Percentiles rank a stretch among this genome's conserved stretches.
phyloP scores from a whole-genome alignment of 2,888 invertebrate species.

The Listrodromus nycthemerus region DNA sequence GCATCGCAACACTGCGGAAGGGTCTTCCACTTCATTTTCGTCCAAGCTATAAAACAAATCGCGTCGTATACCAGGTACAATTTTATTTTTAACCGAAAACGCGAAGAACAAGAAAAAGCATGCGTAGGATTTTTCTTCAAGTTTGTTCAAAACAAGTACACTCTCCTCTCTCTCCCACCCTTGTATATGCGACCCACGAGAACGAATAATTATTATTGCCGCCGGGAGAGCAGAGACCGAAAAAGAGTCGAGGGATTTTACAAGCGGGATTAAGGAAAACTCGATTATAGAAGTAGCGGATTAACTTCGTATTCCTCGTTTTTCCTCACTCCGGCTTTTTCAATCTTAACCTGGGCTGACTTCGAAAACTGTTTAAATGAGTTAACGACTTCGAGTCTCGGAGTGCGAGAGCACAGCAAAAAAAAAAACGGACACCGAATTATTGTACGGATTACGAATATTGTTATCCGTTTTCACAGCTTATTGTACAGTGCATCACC shows the following conservation, averaged over 20 bases:
- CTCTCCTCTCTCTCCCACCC: constrained; percentile 8
- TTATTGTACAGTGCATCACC: background rate
- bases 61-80: constrained; percentile 62
- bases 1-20: background rate
- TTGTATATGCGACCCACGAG: background rate
- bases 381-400: constrained; percentile 69
- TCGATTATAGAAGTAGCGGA: constrained; percentile 77
- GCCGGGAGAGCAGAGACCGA: constrained; percentile 42
- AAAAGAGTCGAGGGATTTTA: constrained; percentile 69
- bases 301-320: constrained; percentile 73
- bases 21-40: constrained; percentile 21
- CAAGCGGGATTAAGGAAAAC: constrained; percentile 73
- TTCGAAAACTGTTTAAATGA: constrained; percentile 73
- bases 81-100: constrained; percentile 56
- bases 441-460: constrained; percentile 66
- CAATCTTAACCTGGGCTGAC: constrained; percentile 65
- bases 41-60: constrained; percentile 47
- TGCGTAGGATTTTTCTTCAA: constrained; percentile 20
- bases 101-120: constrained; percentile 1
- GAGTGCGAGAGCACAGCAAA: constrained; percentile 15
- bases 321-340: constrained; percentile 15
- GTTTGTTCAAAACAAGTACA: constrained; percentile 24
- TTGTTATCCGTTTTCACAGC: constrained; percentile 54
- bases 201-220: constrained; percentile 66
- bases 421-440: constrained; percentile 38